Evolutionary conservation across 2,113 vertebrate species (phyloP).

Genomic region (Origma solitaria): DNA sequence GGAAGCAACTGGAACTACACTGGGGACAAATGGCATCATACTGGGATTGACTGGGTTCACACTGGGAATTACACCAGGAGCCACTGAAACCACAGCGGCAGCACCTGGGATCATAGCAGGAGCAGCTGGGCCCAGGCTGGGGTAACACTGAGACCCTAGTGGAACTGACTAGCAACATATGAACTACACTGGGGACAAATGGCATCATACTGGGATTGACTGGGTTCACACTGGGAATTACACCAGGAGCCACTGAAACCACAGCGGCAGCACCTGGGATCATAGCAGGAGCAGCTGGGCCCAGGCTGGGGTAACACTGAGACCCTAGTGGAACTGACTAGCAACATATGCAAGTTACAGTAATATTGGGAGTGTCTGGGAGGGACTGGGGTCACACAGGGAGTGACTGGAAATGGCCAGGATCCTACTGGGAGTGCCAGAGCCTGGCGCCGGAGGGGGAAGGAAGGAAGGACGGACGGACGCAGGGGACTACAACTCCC

Average conservation of each 20-base stretch:
- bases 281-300: not conserved
- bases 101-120: not conserved
- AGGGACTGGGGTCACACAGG: not conserved
- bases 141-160: not conserved
- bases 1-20: not conserved
- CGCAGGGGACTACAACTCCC: not conserved
- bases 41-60: not conserved
- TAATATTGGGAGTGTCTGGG: accelerated
- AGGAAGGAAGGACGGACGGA: too few relatives aligned
- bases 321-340: too few relatives aligned
- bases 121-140: not conserved
- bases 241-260: not conserved
- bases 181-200: not conserved
- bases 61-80: not conserved
- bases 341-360: accelerated
- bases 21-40: not conserved
- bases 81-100: too few relatives aligned
- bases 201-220: not conserved
- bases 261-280: too few relatives aligned
- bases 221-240: not conserved
- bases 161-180: too few relatives aligned
- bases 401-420: accelerated
- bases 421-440: accelerated
- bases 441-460: not conserved
- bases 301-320: not conserved